Evolutionary conservation across 1,140 invertebrate genomes (phyloP).

Genomic region (Olivierus martensii): DNA sequence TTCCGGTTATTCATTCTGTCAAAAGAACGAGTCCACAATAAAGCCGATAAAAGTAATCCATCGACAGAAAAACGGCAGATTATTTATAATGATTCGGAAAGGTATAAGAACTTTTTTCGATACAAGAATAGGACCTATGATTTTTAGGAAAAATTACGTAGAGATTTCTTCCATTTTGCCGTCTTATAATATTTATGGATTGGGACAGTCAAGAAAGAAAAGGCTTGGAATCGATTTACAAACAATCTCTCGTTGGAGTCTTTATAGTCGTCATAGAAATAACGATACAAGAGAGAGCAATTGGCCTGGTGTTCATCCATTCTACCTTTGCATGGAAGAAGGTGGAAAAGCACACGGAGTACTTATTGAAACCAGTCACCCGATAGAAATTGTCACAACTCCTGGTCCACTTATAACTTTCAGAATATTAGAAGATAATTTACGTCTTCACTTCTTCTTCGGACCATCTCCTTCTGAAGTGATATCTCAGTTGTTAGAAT

Average conservation of each 20-base stretch:
- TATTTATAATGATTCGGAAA: too few relatives aligned
- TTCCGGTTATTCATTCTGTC: background rate
- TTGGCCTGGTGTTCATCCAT: conserved; percentile 18
- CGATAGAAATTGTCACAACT: conserved; percentile 63
- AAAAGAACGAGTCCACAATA: background rate
- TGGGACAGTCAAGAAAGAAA: background rate
- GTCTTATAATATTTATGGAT: background rate
- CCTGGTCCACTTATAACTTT: conserved; percentile 62
- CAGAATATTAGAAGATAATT: conserved; percentile 52
- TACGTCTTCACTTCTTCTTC: conserved; percentile 56
- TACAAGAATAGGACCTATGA: background rate
- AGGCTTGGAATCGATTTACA: background rate
- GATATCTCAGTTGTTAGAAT: conserved; percentile 32
- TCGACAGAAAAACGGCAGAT: too few relatives aligned
- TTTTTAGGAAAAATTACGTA: background rate
- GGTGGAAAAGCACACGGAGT: conserved; percentile 42
- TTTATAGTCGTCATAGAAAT: background rate
- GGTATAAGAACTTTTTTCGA: background rate
- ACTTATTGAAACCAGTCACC: conserved; percentile 60
- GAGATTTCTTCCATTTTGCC: background rate
- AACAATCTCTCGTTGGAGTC: too few relatives aligned
- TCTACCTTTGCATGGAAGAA: conserved; percentile 15
- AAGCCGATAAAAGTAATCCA: background rate
- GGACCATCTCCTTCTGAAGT: conserved; percentile 49
- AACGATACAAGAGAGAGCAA: conserved; percentile 19